These are phyloP conservation scores for Aphyosemion australe DNA, from an alignment of 2,113 vertebrate species.

Conservation along the genomic window DNA sequence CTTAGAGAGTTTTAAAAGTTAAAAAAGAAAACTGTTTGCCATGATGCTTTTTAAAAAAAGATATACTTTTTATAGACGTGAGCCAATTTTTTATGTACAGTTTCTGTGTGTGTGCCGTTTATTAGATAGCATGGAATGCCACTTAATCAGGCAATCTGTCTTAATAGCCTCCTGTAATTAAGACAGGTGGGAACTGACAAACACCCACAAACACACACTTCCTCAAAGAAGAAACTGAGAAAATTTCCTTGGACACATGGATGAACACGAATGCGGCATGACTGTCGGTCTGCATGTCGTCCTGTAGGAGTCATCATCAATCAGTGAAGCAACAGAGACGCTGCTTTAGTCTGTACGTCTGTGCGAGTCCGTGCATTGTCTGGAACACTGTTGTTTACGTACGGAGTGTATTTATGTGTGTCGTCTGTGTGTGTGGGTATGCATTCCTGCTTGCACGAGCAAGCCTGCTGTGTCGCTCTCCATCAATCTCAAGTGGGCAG, in stretches of 20 bases:
- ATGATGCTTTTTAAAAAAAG: no score
- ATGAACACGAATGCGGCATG: slow-evolving; percentile 15
- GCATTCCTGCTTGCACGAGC: slow-evolving; percentile 20
- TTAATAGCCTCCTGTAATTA: slow-evolving; percentile 67
- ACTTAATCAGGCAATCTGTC: slow-evolving; percentile 68
- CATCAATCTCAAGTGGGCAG: slow-evolving; percentile 74
- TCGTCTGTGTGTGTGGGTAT: slow-evolving; percentile 8
- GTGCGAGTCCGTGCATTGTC: not conserved
- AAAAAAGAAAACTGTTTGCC: no score
- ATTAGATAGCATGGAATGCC: slow-evolving; percentile 56
- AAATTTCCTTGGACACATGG: not conserved
- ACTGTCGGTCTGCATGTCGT: slow-evolving; percentile 40
- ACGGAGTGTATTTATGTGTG: slow-evolving; percentile 8
- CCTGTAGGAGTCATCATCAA: slow-evolving; percentile 51
- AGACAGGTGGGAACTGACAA: slow-evolving; percentile 55
- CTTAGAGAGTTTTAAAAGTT: no score
- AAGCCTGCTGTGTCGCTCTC: slow-evolving; percentile 64
- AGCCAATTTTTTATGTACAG: no score
- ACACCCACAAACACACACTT: slow-evolving; percentile 19
- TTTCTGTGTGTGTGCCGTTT: slow-evolving; percentile 4
- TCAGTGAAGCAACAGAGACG: slow-evolving; percentile 43
- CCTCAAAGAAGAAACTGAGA: not conserved
- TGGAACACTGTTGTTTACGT: slow-evolving; percentile 1
- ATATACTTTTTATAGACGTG: no score
- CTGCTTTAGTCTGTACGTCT: slow-evolving; percentile 11